Conservation (phyloP, 2,888 invertebrate genomes). For the Margaritifera margaritifera region DNA sequence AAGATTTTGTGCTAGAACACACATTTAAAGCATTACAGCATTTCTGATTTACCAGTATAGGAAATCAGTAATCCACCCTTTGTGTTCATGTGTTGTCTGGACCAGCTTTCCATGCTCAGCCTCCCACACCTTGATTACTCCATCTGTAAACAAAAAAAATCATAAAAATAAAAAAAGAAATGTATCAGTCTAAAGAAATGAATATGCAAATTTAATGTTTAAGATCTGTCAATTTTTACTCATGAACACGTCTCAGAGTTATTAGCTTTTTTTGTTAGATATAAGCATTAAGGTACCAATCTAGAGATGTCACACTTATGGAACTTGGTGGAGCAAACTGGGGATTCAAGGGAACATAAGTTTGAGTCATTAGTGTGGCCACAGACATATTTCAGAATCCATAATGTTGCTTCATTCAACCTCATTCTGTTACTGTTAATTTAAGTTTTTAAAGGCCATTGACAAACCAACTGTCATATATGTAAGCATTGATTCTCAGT, state of each 20-base stretch:
- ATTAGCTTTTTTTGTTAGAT: no score
- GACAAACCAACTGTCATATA: no score
- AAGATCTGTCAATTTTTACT: no score
- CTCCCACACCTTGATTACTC: constrained; percentile 69
- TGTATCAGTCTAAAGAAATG: no score
- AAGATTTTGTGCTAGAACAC: background rate
- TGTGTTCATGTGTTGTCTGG: constrained; percentile 63
- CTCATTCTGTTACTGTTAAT: background rate
- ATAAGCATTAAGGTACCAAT: no score
- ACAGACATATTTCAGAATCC: background rate
- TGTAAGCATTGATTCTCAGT: no score
- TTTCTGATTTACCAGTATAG: constrained; percentile 64
- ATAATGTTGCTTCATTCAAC: background rate
- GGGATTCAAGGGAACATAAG: no score
- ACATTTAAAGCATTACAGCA: background rate
- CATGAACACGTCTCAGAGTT: no score
- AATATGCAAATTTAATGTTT: no score
- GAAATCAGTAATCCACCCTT: constrained; percentile 72
- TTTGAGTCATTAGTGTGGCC: background rate
- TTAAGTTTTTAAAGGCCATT: no score
- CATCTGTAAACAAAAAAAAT: constrained; percentile 59
- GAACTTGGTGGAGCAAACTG: no score
- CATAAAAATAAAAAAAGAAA: constrained; percentile 3
- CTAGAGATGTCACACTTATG: no score
- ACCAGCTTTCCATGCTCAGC: constrained; percentile 67